These are phyloP conservation scores for Anadara kagoshimensis DNA, from an alignment of 1,140 invertebrate species.

Conservation along the genomic window DNA sequence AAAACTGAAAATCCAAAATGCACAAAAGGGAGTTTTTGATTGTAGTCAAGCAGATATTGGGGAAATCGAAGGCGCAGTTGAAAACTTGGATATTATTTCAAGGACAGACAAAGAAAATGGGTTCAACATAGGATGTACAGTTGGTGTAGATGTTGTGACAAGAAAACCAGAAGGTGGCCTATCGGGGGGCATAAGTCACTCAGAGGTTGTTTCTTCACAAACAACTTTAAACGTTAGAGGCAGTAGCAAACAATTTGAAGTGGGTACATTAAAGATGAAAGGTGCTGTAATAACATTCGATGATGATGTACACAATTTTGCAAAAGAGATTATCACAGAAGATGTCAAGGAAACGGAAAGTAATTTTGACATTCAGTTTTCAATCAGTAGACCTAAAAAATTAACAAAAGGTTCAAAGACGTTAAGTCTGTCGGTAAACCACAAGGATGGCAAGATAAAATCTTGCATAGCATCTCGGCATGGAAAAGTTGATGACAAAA, in stretches of 20 bases:
- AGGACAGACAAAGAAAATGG: not conserved
- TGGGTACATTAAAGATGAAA: not conserved
- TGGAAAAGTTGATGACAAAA: not conserved
- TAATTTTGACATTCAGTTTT: not conserved
- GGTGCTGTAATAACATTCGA: not conserved
- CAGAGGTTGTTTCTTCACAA: not conserved
- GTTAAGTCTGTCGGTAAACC: not conserved
- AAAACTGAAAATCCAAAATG: not conserved
- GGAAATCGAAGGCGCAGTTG: not conserved
- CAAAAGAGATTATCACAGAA: not conserved
- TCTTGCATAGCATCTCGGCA: not conserved
- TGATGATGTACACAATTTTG: slow-evolving; percentile 8
- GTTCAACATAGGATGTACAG: not conserved
- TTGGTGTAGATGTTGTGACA: not conserved
- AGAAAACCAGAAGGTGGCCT: not conserved
- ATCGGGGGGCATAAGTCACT: too few relatives aligned
- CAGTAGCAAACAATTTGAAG: not conserved
- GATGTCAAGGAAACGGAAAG: not conserved
- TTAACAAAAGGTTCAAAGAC: not conserved
- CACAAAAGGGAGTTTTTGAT: not conserved
- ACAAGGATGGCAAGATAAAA: not conserved
- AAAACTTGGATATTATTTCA: not conserved
- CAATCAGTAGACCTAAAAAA: not conserved
- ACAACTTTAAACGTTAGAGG: not conserved
- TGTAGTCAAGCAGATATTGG: not conserved